Evolutionary conservation across 1,140 invertebrate species (phyloP).

Genomic region (Drosophila littoralis): DNA sequence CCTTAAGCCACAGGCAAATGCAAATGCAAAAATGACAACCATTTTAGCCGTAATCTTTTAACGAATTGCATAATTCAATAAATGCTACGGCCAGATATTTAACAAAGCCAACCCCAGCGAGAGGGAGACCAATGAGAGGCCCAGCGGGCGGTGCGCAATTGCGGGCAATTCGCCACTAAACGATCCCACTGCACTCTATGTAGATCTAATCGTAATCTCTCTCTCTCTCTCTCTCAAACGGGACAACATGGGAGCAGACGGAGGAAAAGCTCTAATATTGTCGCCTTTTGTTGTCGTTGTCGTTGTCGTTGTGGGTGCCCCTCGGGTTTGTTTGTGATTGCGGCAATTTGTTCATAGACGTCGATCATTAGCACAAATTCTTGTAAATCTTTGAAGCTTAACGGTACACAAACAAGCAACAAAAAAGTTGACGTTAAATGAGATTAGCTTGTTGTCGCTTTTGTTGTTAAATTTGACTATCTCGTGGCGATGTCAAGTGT

Average conservation of each 20-base stretch:
- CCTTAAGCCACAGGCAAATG: slow-evolving; percentile 32
- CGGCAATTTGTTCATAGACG: slow-evolving; percentile 76
- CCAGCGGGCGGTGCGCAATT: slow-evolving; percentile 46
- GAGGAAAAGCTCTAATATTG: slow-evolving; percentile 21
- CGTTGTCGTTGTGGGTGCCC: slow-evolving; percentile 9
- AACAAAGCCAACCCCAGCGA: slow-evolving; percentile 11
- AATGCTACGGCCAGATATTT: slow-evolving; percentile 47
- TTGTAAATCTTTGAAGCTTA: slow-evolving; percentile 60
- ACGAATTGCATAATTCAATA: slow-evolving; percentile 81
- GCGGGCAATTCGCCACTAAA: slow-evolving; percentile 65
- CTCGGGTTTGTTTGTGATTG: slow-evolving; percentile 56
- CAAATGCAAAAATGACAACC: slow-evolving; percentile 48
- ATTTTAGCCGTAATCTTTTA: slow-evolving; percentile 68
- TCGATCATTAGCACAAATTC: slow-evolving; percentile 76
- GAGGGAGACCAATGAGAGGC: background rate
- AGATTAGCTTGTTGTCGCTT: slow-evolving; percentile 29
- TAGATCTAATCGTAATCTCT: slow-evolving; percentile 26
- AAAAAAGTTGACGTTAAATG: background rate
- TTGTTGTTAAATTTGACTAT: slow-evolving; percentile 50
- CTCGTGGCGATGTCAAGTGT: too few relatives aligned
- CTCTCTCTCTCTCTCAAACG: slow-evolving; percentile 19
- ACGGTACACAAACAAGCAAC: background rate
- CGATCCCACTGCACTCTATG: slow-evolving; percentile 20
- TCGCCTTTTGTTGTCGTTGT: slow-evolving; percentile 45
- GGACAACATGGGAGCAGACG: background rate